Conservation (phyloP, 2,797 vertebrate species). For the Cheirogaleus major region DNA sequence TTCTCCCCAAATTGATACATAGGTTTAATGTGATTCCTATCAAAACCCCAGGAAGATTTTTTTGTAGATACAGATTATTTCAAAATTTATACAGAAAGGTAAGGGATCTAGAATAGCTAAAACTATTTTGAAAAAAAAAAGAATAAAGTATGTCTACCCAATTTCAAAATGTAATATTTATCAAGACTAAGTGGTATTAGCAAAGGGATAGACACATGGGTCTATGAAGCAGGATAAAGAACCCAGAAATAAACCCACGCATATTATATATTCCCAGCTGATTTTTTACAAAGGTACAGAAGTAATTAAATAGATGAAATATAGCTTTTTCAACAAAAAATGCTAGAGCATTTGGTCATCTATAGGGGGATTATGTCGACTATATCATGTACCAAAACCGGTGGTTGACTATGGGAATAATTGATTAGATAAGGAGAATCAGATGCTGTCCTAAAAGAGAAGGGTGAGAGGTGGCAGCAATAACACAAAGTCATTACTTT, state of each 20-base stretch:
- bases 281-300: background rate
- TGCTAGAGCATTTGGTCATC: background rate
- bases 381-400: background rate
- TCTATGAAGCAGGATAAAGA: background rate
- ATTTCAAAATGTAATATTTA: background rate
- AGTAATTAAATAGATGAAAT: background rate
- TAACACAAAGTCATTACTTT: background rate
- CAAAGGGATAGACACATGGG: background rate
- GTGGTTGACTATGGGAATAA: background rate
- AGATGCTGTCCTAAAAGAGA: background rate
- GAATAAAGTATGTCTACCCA: background rate
- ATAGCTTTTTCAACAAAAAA: background rate
- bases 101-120: background rate
- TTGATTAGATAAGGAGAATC: background rate
- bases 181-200: background rate
- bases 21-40: background rate
- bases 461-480: background rate
- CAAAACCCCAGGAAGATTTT: background rate
- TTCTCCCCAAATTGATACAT: background rate
- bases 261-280: background rate
- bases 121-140: background rate
- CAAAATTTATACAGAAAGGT: background rate
- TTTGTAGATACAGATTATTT: background rate
- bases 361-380: background rate
- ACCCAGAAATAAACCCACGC: background rate